These are phyloP conservation scores for Tigriopus californicus DNA, from an alignment of 2,888 invertebrate species.

Conservation along the genomic window DNA sequence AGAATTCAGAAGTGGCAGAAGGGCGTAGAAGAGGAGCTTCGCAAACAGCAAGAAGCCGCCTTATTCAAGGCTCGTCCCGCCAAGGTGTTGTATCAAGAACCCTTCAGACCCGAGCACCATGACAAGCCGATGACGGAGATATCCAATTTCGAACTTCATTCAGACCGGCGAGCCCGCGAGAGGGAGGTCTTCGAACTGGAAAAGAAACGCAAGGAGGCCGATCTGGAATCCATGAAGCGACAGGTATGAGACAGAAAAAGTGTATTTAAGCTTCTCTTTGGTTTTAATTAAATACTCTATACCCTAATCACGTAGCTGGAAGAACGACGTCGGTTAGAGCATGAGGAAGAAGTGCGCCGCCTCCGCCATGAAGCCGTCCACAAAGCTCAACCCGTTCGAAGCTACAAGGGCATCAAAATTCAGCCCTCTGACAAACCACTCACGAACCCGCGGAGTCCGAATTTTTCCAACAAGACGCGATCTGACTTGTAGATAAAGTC, in stretches of 20 bases:
- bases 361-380: slow-evolving; percentile 20
- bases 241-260: slow-evolving; percentile 51
- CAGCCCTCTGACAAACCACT: slow-evolving; percentile 17
- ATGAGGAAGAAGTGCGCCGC: slow-evolving; percentile 35
- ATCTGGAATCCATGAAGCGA: slow-evolving; percentile 23
- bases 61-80: slow-evolving; percentile 3
- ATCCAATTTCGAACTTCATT: slow-evolving; percentile 10
- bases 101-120: slow-evolving; percentile 3
- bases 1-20: slow-evolving; percentile 4
- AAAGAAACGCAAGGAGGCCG: background rate
- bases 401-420: slow-evolving; percentile 19
- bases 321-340: slow-evolving; percentile 35
- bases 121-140: slow-evolving; percentile 6
- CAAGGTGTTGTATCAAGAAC: background rate
- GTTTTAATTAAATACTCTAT: too few relatives aligned
- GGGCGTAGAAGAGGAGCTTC: background rate
- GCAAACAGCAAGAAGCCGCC: background rate
- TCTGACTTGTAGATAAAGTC: too few relatives aligned
- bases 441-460: slow-evolving; percentile 21
- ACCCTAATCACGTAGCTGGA: slow-evolving; percentile 37
- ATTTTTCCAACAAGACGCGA: background rate
- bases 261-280: slow-evolving; percentile 34
- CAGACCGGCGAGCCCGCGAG: slow-evolving; percentile 1
- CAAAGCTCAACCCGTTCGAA: slow-evolving; percentile 20
- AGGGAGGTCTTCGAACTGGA: background rate